Evolutionary conservation across 2,888 invertebrate genomes (phyloP).

Genomic region (Geophilus truncorum): DNA sequence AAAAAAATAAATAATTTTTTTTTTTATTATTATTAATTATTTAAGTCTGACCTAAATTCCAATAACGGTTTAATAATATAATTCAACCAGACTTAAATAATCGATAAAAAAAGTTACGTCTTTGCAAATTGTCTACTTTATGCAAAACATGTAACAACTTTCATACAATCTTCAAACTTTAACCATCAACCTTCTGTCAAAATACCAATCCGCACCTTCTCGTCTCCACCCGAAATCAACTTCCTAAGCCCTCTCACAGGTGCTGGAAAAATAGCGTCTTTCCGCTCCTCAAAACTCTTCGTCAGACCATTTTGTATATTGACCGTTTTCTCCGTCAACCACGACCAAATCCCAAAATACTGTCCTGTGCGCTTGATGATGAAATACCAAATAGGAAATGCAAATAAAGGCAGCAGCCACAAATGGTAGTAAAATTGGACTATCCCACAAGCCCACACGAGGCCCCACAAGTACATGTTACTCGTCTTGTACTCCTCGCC

Average conservation of each 20-base stretch:
- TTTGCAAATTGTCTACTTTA: too few species aligned
- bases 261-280: conserved; percentile 56
- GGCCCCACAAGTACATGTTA: conserved; percentile 47
- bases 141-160: too few species aligned
- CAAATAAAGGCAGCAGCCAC: conserved; percentile 71
- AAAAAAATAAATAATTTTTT: conserved; percentile 36
- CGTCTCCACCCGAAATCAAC: conserved; percentile 53
- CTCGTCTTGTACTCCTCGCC: conserved; percentile 38
- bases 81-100: too few species aligned
- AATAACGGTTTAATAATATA: too few species aligned
- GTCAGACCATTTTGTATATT: neutral
- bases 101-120: too few species aligned
- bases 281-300: conserved; percentile 14
- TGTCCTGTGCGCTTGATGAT: conserved; percentile 52
- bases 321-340: neutral
- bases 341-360: conserved; percentile 5
- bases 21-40: too few species aligned
- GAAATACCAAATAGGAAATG: conserved; percentile 70
- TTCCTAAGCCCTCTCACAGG: conserved; percentile 72
- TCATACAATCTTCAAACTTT: too few species aligned
- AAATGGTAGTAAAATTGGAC: conserved; percentile 82
- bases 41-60: too few species aligned
- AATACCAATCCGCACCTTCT: conserved; percentile 44
- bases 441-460: conserved; percentile 74
- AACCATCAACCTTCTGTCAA: neutral